Evolutionary conservation across 2,888 invertebrate species (phyloP), one percentile per base, ranked within the genome.

Genomic region (Entomobrya multifasciata): DNA sequence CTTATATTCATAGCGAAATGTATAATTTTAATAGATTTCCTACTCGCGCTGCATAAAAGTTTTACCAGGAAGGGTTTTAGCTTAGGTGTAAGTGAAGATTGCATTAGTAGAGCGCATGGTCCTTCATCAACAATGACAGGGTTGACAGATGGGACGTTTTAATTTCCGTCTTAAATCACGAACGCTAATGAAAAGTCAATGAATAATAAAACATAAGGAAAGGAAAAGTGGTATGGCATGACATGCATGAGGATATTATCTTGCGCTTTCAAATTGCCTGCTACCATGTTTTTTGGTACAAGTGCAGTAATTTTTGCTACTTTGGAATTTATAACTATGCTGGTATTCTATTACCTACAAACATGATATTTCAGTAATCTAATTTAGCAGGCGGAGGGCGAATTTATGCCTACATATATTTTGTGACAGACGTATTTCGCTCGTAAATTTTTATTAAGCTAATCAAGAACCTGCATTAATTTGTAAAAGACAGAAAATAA

Each of bases 121-220:
- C 62, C 76, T 52, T 83, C 83, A 83, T 83, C 83, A 76, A 41
- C 62, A 62, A 76, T 65, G 83, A 83, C 76, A 83, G 17, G 47
- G 83, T 83, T 83, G 83, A 83, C 76, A 83, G 83, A 83, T 83
- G 65, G 83, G 76, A 83, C 74, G 83, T 65, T 83, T 83, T 83
- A 83, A 83, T 83, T 76, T 83, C 83, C 83, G 49, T 65, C 76
- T 83, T 83, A 83, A 83, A 83, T 83, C 76, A 83, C 65, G 1
- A 15, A 17, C 76, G 22, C 83, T 83, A 83, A 83, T 76, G 83
- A 83, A 82, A 82, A 82, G 82, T 74, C 82, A 72, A 82, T 82
- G 74, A 49, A 57, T 70, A 57, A 55, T 72, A 57, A 81, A 70
- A 65, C 65, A 67, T 70, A 52, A 74, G 15, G 62, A 47, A 36